phyloP scores from a whole-genome alignment of 2,113 vertebrate genomes.

The Dasyprocta punctata region DNA sequence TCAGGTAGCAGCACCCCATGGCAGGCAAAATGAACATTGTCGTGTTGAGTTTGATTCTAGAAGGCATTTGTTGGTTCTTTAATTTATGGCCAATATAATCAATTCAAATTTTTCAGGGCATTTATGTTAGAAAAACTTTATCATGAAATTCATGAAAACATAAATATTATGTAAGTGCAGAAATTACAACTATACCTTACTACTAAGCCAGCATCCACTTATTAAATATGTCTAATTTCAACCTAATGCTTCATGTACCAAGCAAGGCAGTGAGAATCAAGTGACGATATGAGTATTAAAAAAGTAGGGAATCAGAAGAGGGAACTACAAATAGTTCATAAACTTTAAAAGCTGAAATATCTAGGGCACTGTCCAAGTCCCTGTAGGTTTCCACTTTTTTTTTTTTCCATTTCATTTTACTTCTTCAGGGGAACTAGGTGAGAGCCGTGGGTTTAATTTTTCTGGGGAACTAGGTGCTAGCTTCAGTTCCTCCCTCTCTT shows the following conservation, averaged over 20 bases:
- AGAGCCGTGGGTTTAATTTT: not conserved
- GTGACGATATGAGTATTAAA: not conserved
- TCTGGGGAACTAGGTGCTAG: not conserved
- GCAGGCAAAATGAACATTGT: not conserved
- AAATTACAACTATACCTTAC: not conserved
- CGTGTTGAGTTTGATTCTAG: not conserved
- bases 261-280: not conserved
- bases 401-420: not conserved
- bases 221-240: not conserved
- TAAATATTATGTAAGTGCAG: not conserved
- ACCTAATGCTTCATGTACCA: slow-evolving; percentile 5
- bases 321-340: not conserved
- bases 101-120: not conserved
- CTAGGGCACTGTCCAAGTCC: not conserved
- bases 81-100: not conserved
- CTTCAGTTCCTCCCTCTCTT: slow-evolving; percentile 21
- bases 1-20: not conserved
- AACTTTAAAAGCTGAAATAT: not conserved
- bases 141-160: not conserved
- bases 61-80: not conserved
- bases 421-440: not conserved
- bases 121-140: not conserved
- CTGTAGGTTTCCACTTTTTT: not conserved
- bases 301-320: not conserved
- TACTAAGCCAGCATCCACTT: not conserved